A percentile compares a stretch with the other conserved stretches of the same genome.
phyloP scores from a whole-genome alignment of 1,140 invertebrate species.

The Araneus ventricosus region DNA sequence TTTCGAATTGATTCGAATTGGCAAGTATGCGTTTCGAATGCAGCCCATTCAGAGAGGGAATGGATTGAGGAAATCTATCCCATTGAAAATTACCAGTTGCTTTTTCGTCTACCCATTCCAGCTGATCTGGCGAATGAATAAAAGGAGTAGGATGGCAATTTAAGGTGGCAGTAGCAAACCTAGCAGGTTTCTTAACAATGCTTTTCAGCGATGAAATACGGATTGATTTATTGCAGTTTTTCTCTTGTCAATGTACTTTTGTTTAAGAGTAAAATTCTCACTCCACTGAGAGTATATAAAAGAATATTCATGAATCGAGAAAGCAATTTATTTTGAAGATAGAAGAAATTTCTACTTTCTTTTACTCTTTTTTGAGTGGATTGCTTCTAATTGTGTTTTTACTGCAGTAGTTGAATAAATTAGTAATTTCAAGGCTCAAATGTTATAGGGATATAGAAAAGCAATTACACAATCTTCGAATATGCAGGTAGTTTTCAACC shows the following conservation, averaged over 20 bases:
- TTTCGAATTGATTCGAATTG: background rate
- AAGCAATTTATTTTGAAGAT: background rate
- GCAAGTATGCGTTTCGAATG: background rate
- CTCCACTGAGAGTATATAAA: background rate
- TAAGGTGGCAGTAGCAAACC: background rate
- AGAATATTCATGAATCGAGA: background rate
- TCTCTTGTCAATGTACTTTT: background rate
- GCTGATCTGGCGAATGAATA: background rate
- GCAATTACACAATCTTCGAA: no score
- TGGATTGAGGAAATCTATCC: background rate
- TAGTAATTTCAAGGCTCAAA: no score
- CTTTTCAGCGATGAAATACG: background rate
- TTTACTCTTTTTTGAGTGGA: no score
- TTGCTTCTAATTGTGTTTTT: no score
- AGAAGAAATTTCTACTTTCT: background rate
- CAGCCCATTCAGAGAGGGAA: background rate
- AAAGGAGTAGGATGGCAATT: background rate
- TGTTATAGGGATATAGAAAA: no score
- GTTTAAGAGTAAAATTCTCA: background rate
- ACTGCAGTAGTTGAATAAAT: no score
- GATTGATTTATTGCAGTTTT: slow-evolving; percentile 5
- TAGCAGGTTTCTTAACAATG: slow-evolving; percentile 1
- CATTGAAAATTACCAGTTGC: background rate
- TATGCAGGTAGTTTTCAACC: no score
- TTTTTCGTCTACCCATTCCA: background rate